These are phyloP conservation scores for Ramphastos sulfuratus DNA, from an alignment of 2,113 vertebrate species.

Conservation along the genomic window DNA sequence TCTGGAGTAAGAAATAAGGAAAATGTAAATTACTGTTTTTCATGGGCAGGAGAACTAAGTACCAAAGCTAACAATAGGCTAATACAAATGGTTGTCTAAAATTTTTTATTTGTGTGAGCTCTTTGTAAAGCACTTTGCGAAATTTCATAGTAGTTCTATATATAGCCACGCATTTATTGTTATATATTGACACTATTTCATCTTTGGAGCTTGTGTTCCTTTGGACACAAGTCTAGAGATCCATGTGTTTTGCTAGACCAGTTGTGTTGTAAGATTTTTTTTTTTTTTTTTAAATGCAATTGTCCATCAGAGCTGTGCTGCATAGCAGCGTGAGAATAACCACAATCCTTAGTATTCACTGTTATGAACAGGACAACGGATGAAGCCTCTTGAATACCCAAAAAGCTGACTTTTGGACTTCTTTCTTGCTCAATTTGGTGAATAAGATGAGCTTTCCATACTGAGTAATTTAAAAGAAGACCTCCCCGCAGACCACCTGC, in stretches of 20 bases:
- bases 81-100: not conserved
- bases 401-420: not conserved
- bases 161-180: not conserved
- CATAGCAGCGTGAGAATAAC: not conserved
- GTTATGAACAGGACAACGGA: not conserved
- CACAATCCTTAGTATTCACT: not conserved
- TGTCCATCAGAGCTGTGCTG: not conserved
- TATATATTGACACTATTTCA: not conserved
- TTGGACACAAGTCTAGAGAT: not conserved
- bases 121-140: not conserved
- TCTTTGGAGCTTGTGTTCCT: not conserved
- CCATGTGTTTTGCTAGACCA: not conserved
- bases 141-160: not conserved
- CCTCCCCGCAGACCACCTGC: not conserved
- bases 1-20: not conserved
- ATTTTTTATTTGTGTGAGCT: not conserved
- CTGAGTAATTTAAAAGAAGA: not conserved
- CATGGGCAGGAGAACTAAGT: not conserved
- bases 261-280: not conserved
- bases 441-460: not conserved
- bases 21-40: not conserved
- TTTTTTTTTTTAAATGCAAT: not conserved
- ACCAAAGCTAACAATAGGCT: not conserved
- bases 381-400: not conserved
- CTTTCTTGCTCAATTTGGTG: not conserved